Evolutionary conservation across 2,888 invertebrate genomes (phyloP).

Genomic region (Smittia aterrima): DNA sequence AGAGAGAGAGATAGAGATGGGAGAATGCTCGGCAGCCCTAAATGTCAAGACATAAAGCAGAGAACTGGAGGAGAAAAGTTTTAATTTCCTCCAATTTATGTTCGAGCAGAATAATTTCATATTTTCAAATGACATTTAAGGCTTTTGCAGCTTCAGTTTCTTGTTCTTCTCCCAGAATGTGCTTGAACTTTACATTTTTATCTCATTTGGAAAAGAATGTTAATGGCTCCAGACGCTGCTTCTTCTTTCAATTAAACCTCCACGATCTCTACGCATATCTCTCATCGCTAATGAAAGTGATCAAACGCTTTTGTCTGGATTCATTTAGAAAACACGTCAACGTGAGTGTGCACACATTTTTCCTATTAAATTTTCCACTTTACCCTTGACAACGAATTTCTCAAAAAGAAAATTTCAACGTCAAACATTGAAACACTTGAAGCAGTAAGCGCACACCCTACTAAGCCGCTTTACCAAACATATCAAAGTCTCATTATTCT

Average conservation of each 20-base stretch:
- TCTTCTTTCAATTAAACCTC: background rate
- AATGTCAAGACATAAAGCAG: background rate
- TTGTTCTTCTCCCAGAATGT: background rate
- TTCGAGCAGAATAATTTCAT: constrained; percentile 28
- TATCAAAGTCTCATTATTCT: constrained; percentile 1
- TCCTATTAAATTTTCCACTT: too few relatives aligned
- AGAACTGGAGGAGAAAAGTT: constrained; percentile 9
- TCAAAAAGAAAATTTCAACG: too few relatives aligned
- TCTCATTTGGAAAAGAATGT: background rate
- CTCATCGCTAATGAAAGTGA: too few relatives aligned
- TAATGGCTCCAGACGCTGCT: background rate
- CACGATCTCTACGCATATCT: background rate
- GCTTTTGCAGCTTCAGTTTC: background rate
- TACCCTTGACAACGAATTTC: too few relatives aligned
- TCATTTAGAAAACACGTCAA: too few relatives aligned
- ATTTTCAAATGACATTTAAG: constrained; percentile 27
- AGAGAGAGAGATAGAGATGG: too few relatives aligned
- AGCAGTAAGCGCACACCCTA: too few relatives aligned
- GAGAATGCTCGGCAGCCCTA: background rate
- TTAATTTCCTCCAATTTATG: constrained; percentile 29
- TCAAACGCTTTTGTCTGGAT: too few relatives aligned
- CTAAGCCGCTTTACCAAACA: too few relatives aligned
- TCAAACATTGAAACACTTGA: too few relatives aligned
- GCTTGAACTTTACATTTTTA: background rate
- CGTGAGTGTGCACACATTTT: too few relatives aligned